Percentiles rank a stretch among this genome's conserved stretches.
Evolutionary conservation across 2,888 invertebrate species (phyloP).

Genomic region (Melanostoma scalare): DNA sequence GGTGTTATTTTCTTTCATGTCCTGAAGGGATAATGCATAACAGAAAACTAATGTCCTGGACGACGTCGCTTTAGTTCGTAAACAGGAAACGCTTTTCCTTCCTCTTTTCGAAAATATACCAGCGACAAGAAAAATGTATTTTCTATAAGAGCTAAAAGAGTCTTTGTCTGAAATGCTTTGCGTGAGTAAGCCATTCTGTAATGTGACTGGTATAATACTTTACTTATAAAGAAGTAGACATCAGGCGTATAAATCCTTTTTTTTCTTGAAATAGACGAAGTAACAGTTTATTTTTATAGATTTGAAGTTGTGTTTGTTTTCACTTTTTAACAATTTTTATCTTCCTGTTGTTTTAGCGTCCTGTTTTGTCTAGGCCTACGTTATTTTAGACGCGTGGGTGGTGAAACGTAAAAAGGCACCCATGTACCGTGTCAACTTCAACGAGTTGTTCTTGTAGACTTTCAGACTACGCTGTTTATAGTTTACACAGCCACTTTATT

Average conservation of each 20-base stretch:
- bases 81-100: slow-evolving; percentile 69
- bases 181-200: slow-evolving; percentile 34
- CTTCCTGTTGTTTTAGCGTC: no score
- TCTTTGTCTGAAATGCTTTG: slow-evolving; percentile 55
- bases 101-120: slow-evolving; percentile 26
- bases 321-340: background rate
- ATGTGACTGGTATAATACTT: slow-evolving; percentile 17
- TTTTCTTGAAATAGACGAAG: background rate
- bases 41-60: slow-evolving; percentile 70
- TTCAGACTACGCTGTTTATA: no score
- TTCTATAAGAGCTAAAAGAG: slow-evolving; percentile 20
- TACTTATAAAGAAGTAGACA: background rate
- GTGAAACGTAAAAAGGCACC: no score
- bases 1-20: slow-evolving; percentile 60
- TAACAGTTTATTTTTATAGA: background rate
- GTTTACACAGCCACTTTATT: no score
- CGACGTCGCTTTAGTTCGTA: slow-evolving; percentile 68
- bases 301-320: background rate
- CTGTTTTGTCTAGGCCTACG: no score
- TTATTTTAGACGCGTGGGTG: no score
- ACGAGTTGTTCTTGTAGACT: no score
- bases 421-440: no score
- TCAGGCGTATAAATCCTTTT: slow-evolving; percentile 3
- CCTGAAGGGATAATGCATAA: slow-evolving; percentile 69
- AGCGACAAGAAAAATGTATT: slow-evolving; percentile 33